These are phyloP conservation scores for Pachypanchax playfairii DNA, from an alignment of 2,113 vertebrate genomes.

Conservation along the genomic window DNA sequence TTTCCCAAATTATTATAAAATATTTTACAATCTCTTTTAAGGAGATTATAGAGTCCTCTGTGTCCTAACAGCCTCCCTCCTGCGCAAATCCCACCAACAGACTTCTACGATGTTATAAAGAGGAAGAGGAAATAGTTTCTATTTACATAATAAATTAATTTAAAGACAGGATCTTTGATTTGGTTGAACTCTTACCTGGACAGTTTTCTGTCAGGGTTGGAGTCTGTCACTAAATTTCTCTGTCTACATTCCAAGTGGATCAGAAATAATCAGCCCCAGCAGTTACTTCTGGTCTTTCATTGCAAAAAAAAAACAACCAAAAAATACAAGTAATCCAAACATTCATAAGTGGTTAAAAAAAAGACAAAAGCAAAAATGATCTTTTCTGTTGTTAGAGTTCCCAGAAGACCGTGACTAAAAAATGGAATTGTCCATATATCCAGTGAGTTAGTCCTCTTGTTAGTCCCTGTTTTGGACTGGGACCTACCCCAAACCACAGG, in stretches of 20 bases:
- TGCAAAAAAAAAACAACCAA: too few species aligned
- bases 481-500: slow-evolving; percentile 66
- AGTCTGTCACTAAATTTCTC: slow-evolving; percentile 28
- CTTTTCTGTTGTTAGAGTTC: slow-evolving; percentile 24
- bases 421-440: slow-evolving; percentile 37
- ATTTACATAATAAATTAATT: neutral
- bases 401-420: slow-evolving; percentile 11
- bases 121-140: neutral
- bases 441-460: slow-evolving; percentile 30
- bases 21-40: neutral
- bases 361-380: slow-evolving; percentile 13
- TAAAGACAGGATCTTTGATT: neutral
- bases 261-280: slow-evolving; percentile 17
- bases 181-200: slow-evolving; percentile 57
- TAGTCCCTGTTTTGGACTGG: slow-evolving; percentile 54
- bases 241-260: slow-evolving; percentile 43
- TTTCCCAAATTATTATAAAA: neutral
- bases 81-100: neutral
- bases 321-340: slow-evolving; percentile 49
- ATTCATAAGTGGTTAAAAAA: neutral
- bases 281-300: slow-evolving; percentile 18
- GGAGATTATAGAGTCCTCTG: neutral
- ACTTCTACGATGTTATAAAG: neutral
- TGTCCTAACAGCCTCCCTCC: neutral
- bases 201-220: slow-evolving; percentile 34